These are phyloP conservation scores for Tachina lurida DNA, from an alignment of 2,888 invertebrate genomes.

Conservation along the genomic window DNA sequence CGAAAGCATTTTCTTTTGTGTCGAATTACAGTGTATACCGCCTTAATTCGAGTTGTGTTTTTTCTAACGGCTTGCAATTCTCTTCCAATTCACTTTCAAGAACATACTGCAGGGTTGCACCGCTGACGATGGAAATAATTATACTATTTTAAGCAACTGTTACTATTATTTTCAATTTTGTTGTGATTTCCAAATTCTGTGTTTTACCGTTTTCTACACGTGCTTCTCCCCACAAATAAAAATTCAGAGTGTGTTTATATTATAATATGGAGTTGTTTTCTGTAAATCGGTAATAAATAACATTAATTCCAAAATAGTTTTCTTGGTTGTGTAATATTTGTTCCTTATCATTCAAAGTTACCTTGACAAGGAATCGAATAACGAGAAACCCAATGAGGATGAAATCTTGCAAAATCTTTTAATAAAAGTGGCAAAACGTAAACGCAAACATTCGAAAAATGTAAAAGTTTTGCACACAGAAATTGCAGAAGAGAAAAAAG, in stretches of 20 bases:
- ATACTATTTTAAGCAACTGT: neutral
- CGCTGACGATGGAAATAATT: fast-evolving
- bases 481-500: conserved; percentile 7
- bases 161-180: neutral
- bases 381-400: conserved; percentile 82
- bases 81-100: too few relatives aligned
- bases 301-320: neutral
- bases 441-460: conserved; percentile 77
- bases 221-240: conserved; percentile 6
- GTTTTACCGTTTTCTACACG: conserved; percentile 36
- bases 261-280: conserved; percentile 88
- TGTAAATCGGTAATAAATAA: conserved; percentile 86
- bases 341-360: conserved; percentile 64
- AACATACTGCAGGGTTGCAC: neutral
- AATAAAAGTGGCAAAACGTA: conserved; percentile 85
- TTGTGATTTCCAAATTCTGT: conserved; percentile 1
- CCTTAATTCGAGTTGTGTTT: too few relatives aligned
- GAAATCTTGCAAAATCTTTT: conserved; percentile 85
- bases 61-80: too few relatives aligned
- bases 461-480: conserved; percentile 29
- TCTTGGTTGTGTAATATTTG: too few relatives aligned
- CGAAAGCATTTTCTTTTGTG: too few relatives aligned
- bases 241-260: neutral
- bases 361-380: conserved; percentile 67
- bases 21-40: too few relatives aligned